Evolutionary conservation across 2,888 invertebrate genomes (phyloP).

Genomic region (Monoplex corrugatus): DNA sequence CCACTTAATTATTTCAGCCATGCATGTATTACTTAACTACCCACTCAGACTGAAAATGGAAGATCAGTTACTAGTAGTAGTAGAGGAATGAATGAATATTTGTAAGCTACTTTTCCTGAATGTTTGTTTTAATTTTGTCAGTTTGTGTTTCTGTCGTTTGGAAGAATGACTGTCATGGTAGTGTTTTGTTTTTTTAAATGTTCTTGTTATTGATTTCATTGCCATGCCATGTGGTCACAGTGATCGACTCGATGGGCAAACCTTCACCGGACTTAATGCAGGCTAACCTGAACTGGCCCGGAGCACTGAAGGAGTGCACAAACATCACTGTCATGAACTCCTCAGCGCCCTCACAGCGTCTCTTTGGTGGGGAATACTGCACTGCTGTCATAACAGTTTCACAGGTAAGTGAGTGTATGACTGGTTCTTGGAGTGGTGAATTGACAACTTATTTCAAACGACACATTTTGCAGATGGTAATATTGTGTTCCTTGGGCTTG

Average conservation of each 20-base stretch:
- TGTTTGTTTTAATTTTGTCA: too few relatives aligned
- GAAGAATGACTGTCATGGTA: too few relatives aligned
- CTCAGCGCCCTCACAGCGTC: background rate
- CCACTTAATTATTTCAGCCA: background rate
- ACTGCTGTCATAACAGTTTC: slow-evolving; percentile 47
- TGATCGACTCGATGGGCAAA: slow-evolving; percentile 14
- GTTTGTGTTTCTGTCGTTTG: too few relatives aligned
- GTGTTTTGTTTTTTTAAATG: background rate
- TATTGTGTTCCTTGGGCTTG: too few relatives aligned
- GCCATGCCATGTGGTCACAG: background rate
- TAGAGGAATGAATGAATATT: too few relatives aligned
- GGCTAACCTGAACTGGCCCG: background rate
- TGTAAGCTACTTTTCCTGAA: too few relatives aligned
- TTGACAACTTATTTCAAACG: too few relatives aligned
- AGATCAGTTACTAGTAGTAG: too few relatives aligned
- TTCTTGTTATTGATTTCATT: background rate
- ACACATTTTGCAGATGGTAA: too few relatives aligned
- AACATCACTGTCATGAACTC: background rate
- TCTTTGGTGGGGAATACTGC: slow-evolving; percentile 59
- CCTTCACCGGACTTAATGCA: background rate
- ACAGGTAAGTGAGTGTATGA: background rate
- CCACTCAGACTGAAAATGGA: too few relatives aligned
- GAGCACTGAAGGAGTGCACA: background rate
- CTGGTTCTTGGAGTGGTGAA: too few relatives aligned
- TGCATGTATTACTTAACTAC: too few relatives aligned